Conservation (phyloP, 2,797 vertebrate genomes). For the Lophius americanus region DNA sequence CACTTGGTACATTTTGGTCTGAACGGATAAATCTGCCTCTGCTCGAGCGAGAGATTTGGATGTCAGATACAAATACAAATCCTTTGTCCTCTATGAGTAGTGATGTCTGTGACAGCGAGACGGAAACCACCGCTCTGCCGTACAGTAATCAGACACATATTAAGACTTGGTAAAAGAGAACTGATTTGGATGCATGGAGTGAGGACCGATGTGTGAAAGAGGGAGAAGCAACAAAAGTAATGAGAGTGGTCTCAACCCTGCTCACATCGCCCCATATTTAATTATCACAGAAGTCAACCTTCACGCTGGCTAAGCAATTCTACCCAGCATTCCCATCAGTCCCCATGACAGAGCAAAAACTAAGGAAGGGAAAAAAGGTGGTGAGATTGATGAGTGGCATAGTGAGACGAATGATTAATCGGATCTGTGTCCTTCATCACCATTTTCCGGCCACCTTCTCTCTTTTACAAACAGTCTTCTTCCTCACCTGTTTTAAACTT, state of each 20-base stretch:
- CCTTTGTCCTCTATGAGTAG: constrained; percentile 4
- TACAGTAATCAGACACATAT: no score
- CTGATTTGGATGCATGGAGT: neutral
- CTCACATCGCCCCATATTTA: neutral
- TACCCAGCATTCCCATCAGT: constrained; percentile 11
- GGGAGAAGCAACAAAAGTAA: constrained; percentile 7
- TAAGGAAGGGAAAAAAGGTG: constrained; percentile 2
- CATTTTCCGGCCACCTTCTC: constrained; percentile 11
- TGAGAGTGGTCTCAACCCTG: neutral
- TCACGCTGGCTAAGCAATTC: constrained; percentile 22
- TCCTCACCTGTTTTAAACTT: constrained; percentile 1
- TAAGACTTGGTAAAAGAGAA: no score
- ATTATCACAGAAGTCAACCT: constrained; percentile 24
- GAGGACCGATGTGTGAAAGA: constrained; percentile 16
- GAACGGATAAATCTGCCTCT: neutral
- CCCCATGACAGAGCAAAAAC: constrained; percentile 12
- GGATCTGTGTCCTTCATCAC: constrained; percentile 40
- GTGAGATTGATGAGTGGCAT: constrained; percentile 2
- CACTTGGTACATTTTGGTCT: neutral
- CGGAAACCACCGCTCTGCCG: neutral
- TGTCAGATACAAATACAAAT: neutral
- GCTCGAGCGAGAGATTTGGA: neutral
- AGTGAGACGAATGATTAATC: constrained; percentile 27
- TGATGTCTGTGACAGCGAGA: constrained; percentile 1
- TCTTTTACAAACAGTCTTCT: neutral